A percentile compares a stretch with the other conserved stretches of the same genome.
phyloP scores from a whole-genome alignment of 1,140 invertebrate genomes.

The Gryon sp. region DNA sequence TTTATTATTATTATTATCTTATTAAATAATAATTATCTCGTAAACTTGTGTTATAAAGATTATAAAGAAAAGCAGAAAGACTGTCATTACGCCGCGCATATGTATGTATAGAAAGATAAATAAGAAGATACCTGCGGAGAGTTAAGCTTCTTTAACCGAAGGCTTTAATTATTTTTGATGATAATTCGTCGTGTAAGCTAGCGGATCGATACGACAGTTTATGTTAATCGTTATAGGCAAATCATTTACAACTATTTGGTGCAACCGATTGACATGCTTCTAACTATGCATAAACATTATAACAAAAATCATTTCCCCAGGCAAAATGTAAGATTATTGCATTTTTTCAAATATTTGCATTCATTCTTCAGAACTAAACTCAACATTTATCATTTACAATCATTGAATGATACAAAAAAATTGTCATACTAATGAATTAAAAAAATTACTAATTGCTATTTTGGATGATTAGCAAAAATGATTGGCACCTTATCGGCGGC shows the following conservation, averaged over 20 bases:
- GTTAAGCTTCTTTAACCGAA: slow-evolving; percentile 18
- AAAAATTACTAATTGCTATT: neutral
- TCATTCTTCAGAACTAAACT: no score
- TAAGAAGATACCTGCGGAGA: slow-evolving; percentile 11
- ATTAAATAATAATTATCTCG: neutral
- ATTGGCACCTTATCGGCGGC: no score
- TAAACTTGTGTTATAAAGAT: neutral
- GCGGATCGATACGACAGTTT: slow-evolving; percentile 45
- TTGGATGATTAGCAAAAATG: neutral
- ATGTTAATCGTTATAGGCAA: slow-evolving; percentile 35
- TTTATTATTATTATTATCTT: neutral
- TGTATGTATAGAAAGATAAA: no score
- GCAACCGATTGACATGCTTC: slow-evolving; percentile 1
- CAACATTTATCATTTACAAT: no score
- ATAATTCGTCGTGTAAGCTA: slow-evolving; percentile 35
- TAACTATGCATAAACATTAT: neutral
- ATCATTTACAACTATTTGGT: slow-evolving; percentile 45
- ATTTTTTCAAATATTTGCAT: no score
- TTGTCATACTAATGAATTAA: no score
- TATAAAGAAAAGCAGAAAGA: slow-evolving; percentile 22
- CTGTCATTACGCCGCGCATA: slow-evolving; percentile 23
- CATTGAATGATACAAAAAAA: no score
- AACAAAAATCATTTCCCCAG: neutral
- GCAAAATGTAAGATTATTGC: no score
- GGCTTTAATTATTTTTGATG: slow-evolving; percentile 38